Base-by-base conservation (phyloP, 2,888 invertebrate genomes). In the Mycogona germanica region DNA sequence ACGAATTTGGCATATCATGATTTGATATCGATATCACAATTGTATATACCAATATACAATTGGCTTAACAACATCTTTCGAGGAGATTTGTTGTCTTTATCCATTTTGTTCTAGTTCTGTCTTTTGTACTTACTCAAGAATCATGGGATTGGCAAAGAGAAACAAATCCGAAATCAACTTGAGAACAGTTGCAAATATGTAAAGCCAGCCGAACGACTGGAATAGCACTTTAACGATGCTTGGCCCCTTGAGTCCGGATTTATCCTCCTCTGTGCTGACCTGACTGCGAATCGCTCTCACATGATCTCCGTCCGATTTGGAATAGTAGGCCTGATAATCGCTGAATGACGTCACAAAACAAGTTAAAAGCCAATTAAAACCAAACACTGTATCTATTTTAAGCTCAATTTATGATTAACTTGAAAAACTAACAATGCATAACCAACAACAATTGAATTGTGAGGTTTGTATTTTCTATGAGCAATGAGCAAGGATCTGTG, bases 41-140 rank as follows among this genome's bases (percentile, higher is more conserved):
- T n/a, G n/a, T n/a, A n/a, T n/a, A n/a, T n/a, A n/a, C n/a, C n/a
- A n/a, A n/a, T n/a, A n/a, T n/a, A n/a, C n/a, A n/a, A n/a, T n/a
- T n/a, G n/a, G n/a, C n/a, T n/a, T n/a, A n/a, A n/a, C n/a, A n/a
- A n/a, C n/a, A n/a, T n/a, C n/a, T n/a, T n/a, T n/a, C n/a, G n/a
- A n/a, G n/a, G n/a, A n/a, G n/a, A n/a, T n/a, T n/a, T n/a, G n/a
- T n/a, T n/a, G n/a, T n/a, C n/a, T n/a, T n/a, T n/a, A n/a, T n/a
- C n/a, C n/a, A n/a, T n/a, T n/a, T n/a, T n/a, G n/a, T n/a, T n/a
- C n/a, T n/a, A n/a, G n/a, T n/a, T n/a, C n/a, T n/a, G n/a, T n/a
- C n/a, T n/a, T n/a, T n/a, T n/a, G n/a, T 45, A 47, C 53, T 47
- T 26, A 53, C 53, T 53, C 48, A 9, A 53, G 38, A n/a, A 53